Conservation (phyloP, 2,113 vertebrate genomes). For the Rhegmatorhina hoffmannsi region DNA sequence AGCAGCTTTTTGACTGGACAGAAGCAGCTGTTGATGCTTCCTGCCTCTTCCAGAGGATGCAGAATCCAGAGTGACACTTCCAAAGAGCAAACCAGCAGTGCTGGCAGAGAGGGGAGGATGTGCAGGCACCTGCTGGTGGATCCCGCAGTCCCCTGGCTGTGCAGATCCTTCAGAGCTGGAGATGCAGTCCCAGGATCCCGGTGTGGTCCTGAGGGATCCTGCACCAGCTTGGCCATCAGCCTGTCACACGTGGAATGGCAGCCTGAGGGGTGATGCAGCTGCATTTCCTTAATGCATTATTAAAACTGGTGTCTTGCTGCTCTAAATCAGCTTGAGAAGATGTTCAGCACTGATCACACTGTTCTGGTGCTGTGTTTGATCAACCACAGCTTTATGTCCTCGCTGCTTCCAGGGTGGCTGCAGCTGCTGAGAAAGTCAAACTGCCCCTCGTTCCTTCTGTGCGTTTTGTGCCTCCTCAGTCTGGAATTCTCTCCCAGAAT, state of each 20-base stretch:
- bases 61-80: background rate
- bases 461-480: background rate
- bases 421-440: background rate
- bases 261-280: background rate
- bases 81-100: background rate
- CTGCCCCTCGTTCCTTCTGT: too few relatives aligned
- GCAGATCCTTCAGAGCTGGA: rapidly evolving
- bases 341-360: background rate
- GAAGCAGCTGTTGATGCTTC: rapidly evolving
- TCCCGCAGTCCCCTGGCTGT: background rate
- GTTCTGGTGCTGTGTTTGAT: background rate
- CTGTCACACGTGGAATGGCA: rapidly evolving
- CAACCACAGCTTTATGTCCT: rapidly evolving
- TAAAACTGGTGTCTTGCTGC: background rate
- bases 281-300: background rate
- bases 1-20: rapidly evolving
- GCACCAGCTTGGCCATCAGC: rapidly evolving
- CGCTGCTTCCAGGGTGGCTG: background rate
- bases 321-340: background rate
- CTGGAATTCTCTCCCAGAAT: background rate
- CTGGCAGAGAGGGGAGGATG: background rate
- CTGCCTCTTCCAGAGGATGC: background rate
- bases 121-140: background rate
- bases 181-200: rapidly evolving
- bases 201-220: rapidly evolving